Percentiles rank a stretch among this genome's conserved stretches.
phyloP scores from a whole-genome alignment of 2,888 invertebrate genomes.

The Suillia variegata region DNA sequence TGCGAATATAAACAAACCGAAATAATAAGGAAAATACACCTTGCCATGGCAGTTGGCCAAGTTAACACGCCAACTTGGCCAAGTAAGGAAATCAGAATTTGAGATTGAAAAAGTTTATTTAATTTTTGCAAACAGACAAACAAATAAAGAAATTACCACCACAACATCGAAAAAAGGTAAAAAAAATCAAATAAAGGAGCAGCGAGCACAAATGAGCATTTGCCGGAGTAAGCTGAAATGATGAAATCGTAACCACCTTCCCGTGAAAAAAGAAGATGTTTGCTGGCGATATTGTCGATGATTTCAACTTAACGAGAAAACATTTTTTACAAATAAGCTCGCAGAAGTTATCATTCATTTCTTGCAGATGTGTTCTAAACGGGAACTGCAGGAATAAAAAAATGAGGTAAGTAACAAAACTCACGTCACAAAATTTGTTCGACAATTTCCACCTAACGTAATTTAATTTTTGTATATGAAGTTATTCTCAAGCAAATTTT shows the following conservation, averaged over 20 bases:
- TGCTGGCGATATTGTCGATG: slow-evolving; percentile 31
- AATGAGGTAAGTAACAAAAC: no score
- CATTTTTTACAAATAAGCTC: neutral
- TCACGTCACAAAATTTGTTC: no score
- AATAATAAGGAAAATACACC: neutral
- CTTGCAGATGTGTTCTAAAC: no score
- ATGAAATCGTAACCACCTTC: slow-evolving; percentile 21
- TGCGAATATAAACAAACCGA: neutral
- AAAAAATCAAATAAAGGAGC: neutral
- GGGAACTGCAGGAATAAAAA: no score
- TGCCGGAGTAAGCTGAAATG: neutral
- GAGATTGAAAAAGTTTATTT: slow-evolving; percentile 41
- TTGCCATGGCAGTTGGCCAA: neutral
- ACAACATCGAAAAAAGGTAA: neutral
- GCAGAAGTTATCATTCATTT: no score
- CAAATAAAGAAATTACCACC: slow-evolving; percentile 26
- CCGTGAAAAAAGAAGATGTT: neutral
- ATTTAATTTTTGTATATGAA: no score
- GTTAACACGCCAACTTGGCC: neutral
- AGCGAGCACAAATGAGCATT: neutral
- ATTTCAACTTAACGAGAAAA: slow-evolving; percentile 36
- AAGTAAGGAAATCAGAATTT: slow-evolving; percentile 32
- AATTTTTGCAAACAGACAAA: slow-evolving; percentile 36
- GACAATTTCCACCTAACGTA: no score
- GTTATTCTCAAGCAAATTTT: no score